Percentiles rank a stretch among this genome's conserved stretches.
Evolutionary conservation across 2,888 invertebrate genomes (phyloP).

Genomic region (Mystacides longicornis): DNA sequence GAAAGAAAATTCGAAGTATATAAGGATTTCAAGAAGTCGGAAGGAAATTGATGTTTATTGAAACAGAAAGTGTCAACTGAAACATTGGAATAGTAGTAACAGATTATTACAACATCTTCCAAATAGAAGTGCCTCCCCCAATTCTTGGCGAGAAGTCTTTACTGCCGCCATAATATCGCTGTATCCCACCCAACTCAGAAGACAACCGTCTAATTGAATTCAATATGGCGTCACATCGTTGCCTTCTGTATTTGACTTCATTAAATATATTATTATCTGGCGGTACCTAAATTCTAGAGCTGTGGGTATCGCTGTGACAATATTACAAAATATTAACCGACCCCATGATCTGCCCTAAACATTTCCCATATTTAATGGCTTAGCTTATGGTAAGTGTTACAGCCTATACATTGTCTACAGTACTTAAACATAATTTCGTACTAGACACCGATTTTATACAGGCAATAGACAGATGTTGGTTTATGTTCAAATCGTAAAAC

Average conservation of each 20-base stretch:
- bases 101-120: conserved; percentile 17
- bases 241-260: conserved; percentile 24
- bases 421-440: too few species aligned
- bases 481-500: too few species aligned
- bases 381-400: conserved; percentile 12
- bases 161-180: conserved; percentile 21
- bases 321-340: conserved; percentile 15
- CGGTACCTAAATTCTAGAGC: background rate
- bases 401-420: too few species aligned
- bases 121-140: conserved; percentile 13
- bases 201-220: conserved; percentile 24
- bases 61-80: too few species aligned
- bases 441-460: too few species aligned
- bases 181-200: conserved; percentile 10
- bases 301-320: background rate
- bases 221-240: conserved; percentile 23
- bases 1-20: too few species aligned
- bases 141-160: conserved; percentile 19
- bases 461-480: too few species aligned
- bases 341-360: conserved; percentile 9
- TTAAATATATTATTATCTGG: conserved; percentile 22
- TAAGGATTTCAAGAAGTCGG: too few species aligned
- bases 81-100: too few species aligned
- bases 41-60: too few species aligned
- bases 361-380: conserved; percentile 22